Base-by-base conservation (phyloP, 1,140 invertebrate species). In the Cardiocondyla obscurior region DNA sequence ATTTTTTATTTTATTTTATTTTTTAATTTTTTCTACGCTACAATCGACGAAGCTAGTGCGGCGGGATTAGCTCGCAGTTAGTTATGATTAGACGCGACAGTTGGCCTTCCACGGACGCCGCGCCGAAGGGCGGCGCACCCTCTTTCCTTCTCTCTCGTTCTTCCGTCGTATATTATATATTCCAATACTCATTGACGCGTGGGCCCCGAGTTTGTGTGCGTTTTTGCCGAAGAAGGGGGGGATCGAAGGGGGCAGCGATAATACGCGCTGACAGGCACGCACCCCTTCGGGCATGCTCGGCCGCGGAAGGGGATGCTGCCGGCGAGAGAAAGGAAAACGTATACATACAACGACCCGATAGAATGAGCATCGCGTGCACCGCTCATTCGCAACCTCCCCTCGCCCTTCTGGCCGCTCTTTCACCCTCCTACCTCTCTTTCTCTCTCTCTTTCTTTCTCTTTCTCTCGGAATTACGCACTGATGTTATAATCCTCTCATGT, bases 401-500 rank as follows among this genome's bases (percentile, higher is more conserved):
- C 51, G 8, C 1, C 19, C 46, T 25, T 67, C 33, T 58, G 19
- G 14, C 30, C 30, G 19, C 57, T 53, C 44, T 60, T 62, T 64
- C 36, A 33, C 49, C 25, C 14, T 49, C 62, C 49, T 42, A n/a
- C 39, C 51, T 39, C 28, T 25, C 51, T 28, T 33, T 51, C 39
- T 12, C 42, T 12, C 55, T 8, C 33, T 51, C 60, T 22, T 16
- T 30, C 36, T 16, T 58, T 81, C 42, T 44, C 42, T 25, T 25
- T 49, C n/a, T 58, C 19, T 19, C 81, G 82, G 90, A 92, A 92
- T 93, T 91, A 92, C 90, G 89, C 92, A 92, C 93, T 93, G 93
- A 94, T 94, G 92, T 94, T 94, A 94, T 94, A 94, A 94, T 94
- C 93, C 93, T 94, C 92, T 94, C 92, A 91, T 92, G 93, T 94